These are phyloP conservation scores for Heteropelma amictum DNA, from an alignment of 2,888 invertebrate species.

Conservation along the genomic window DNA sequence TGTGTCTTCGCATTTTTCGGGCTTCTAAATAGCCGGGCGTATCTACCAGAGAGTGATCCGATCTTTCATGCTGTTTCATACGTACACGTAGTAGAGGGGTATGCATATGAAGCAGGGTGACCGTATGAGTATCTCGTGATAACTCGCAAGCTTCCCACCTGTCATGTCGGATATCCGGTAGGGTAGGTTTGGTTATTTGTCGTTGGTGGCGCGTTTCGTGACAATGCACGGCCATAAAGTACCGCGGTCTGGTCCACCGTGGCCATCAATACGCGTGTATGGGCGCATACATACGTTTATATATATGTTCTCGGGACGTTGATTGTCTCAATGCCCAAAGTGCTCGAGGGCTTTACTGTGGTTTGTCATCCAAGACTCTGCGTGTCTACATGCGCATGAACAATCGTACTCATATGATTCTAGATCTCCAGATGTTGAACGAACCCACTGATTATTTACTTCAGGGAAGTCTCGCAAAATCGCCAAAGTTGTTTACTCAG, in stretches of 20 bases:
- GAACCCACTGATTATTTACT: not conserved
- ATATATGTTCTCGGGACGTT: constrained; percentile 4
- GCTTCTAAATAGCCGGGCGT: no score
- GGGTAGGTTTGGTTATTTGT: constrained; percentile 61
- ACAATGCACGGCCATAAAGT: constrained; percentile 67
- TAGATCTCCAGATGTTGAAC: not conserved
- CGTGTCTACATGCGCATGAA: not conserved
- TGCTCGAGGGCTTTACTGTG: constrained; percentile 55
- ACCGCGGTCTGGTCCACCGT: constrained; percentile 32
- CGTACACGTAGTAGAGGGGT: not conserved
- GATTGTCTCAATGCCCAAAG: constrained; percentile 54
- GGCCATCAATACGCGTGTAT: not conserved
- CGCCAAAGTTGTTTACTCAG: no score
- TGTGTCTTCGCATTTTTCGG: no score
- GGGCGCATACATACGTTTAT: not conserved
- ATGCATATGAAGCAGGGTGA: not conserved
- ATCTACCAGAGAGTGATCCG: not conserved
- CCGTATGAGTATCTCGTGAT: constrained; percentile 50
- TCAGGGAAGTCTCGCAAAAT: no score
- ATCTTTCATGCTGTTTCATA: not conserved
- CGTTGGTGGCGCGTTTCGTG: constrained; percentile 61
- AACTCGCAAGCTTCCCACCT: constrained; percentile 62
- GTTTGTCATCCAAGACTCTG: constrained; percentile 14
- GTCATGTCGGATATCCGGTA: constrained; percentile 58
- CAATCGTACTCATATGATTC: not conserved